Conservation (phyloP, 2,888 invertebrate genomes). For the Gymnosoma rotundatum region DNA sequence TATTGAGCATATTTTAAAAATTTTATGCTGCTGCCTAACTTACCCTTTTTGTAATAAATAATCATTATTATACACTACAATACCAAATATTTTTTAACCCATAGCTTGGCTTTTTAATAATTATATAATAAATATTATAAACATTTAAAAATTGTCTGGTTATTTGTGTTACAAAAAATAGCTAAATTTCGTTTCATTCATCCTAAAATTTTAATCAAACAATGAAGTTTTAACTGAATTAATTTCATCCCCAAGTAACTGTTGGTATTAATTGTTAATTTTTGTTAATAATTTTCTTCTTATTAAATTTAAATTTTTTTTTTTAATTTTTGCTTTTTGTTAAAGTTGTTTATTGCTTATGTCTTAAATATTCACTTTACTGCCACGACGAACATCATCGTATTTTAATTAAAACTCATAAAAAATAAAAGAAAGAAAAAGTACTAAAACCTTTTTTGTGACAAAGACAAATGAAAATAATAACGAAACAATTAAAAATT, state of each 20-base stretch:
- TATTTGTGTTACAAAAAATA: slow-evolving; percentile 41
- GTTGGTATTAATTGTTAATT: slow-evolving; percentile 58
- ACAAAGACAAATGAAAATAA: too few relatives aligned
- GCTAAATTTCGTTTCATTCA: slow-evolving; percentile 34
- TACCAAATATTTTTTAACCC: slow-evolving; percentile 31
- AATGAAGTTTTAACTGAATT: slow-evolving; percentile 39
- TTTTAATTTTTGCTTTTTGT: background rate
- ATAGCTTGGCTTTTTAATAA: slow-evolving; percentile 51
- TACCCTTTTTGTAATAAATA: background rate
- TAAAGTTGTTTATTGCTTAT: too few relatives aligned
- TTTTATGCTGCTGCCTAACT: slow-evolving; percentile 50
- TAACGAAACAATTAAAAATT: too few relatives aligned
- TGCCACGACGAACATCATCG: too few relatives aligned
- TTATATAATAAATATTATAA: slow-evolving; percentile 6
- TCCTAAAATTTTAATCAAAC: slow-evolving; percentile 15
- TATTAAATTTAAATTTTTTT: background rate
- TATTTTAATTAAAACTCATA: too few relatives aligned
- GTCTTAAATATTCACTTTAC: background rate
- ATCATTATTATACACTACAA: slow-evolving; percentile 31
- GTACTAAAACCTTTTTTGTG: too few relatives aligned
- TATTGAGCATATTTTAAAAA: slow-evolving; percentile 48
- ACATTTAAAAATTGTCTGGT: slow-evolving; percentile 11
- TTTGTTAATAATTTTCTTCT: background rate
- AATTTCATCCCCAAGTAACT: slow-evolving; percentile 66
- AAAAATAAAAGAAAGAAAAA: too few relatives aligned